Conservation (phyloP, 2,113 vertebrate species). For the Smithornis capensis region DNA sequence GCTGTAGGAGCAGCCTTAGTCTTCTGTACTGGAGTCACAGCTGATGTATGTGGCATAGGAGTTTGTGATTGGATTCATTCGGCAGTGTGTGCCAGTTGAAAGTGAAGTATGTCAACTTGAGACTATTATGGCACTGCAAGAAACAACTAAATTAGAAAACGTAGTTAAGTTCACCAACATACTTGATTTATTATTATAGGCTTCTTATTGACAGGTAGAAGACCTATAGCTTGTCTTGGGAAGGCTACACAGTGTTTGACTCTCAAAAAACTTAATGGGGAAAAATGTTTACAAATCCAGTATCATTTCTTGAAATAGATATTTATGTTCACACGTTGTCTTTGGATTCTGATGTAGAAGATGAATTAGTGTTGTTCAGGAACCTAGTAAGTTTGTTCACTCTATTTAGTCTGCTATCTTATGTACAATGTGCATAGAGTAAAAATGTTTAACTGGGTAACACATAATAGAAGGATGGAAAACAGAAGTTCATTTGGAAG, state of each 20-base stretch:
- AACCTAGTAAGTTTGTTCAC: background rate
- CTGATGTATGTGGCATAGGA: background rate
- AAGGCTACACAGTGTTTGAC: background rate
- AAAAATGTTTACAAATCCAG: background rate
- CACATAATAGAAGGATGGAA: background rate
- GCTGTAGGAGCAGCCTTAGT: background rate
- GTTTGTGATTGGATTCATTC: background rate
- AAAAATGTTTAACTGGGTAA: background rate
- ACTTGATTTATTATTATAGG: background rate
- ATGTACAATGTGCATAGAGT: background rate
- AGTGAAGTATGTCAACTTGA: background rate
- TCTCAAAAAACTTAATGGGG: conserved; percentile 1
- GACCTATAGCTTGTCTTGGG: background rate
- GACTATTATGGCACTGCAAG: background rate
- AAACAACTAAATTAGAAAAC: background rate
- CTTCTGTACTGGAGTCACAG: background rate
- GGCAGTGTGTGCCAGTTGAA: background rate
- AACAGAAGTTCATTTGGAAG: background rate
- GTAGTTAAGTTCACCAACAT: background rate
- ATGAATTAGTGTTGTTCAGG: background rate
- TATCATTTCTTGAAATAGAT: conserved; percentile 6
- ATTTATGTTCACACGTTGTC: background rate
- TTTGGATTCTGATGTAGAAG: background rate
- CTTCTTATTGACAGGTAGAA: background rate
- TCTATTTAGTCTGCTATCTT: background rate